These are phyloP conservation scores for Ceraclea dissimilis DNA, from an alignment of 2,888 invertebrate genomes.

Conservation along the genomic window DNA sequence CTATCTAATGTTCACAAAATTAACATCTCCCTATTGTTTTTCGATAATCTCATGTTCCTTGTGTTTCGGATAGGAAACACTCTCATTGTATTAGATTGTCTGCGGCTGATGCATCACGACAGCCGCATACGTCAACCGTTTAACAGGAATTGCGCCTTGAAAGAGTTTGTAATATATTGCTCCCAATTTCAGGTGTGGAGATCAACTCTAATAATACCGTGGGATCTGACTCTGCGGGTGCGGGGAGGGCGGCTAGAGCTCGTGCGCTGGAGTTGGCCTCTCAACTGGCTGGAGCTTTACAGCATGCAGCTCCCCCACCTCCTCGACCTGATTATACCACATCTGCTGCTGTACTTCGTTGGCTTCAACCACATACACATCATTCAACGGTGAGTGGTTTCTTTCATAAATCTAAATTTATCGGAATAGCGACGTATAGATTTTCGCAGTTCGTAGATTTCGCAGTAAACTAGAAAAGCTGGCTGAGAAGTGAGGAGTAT, in stretches of 20 bases:
- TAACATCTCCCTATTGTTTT: no score
- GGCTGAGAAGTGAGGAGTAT: no score
- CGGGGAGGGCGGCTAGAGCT: conserved; percentile 42
- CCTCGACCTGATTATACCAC: conserved; percentile 60
- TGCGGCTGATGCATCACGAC: no score
- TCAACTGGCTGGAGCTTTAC: conserved; percentile 56
- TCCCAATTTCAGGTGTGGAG: conserved; percentile 6
- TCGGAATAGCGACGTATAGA: no score
- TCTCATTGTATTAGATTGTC: no score
- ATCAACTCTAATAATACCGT: conserved; percentile 2
- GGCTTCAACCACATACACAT: conserved; percentile 48
- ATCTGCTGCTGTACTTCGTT: conserved; percentile 56
- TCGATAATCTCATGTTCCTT: no score
- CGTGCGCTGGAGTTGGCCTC: conserved; percentile 56
- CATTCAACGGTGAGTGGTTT: conserved; percentile 13
- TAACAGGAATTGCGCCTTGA: no score
- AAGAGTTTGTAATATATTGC: background rate
- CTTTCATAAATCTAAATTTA: no score
- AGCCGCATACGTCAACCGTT: no score
- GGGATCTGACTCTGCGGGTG: conserved; percentile 29
- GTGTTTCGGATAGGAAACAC: no score
- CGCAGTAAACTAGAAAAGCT: no score
- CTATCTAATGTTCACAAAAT: no score
- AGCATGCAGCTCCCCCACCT: conserved; percentile 56
- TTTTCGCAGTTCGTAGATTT: background rate